phyloP scores from a whole-genome alignment of 23 tunicate genomes.

The Corella eumyota region DNA sequence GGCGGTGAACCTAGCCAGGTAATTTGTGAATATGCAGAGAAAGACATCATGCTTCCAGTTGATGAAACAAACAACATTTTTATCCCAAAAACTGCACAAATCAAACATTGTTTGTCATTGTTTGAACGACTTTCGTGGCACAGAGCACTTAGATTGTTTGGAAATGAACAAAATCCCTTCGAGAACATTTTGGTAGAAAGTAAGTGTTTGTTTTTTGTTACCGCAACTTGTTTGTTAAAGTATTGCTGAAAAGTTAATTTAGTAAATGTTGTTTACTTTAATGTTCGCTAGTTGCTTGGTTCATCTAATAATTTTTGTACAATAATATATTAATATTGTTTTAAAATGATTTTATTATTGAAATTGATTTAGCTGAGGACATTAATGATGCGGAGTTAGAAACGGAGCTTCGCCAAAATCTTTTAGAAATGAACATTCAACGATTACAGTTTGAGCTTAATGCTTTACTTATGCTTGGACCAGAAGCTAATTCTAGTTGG shows the following conservation, averaged over 20 bases:
- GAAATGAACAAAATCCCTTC: constrained; percentile 43
- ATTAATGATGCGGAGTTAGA: too few species aligned
- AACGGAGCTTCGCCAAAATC: too few species aligned
- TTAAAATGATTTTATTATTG: too few species aligned
- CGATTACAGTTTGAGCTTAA: constrained; percentile 21
- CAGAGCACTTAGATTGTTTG: constrained; percentile 26
- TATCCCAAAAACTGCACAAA: constrained; percentile 42
- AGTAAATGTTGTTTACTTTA: too few species aligned
- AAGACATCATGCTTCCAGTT: constrained; percentile 34
- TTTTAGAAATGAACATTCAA: constrained; percentile 7
- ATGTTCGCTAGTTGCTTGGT: too few species aligned
- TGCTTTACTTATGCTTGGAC: constrained; percentile 16
- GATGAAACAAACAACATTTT: constrained; percentile 20
- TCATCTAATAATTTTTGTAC: too few species aligned
- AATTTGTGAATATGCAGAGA: constrained; percentile 34
- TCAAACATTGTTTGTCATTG: constrained; percentile 32
- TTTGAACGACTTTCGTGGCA: constrained; percentile 68
- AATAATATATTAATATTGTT: too few species aligned
- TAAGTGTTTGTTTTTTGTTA: constrained; percentile 24
- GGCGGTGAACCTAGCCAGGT: constrained; percentile 5
- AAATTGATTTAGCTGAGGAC: too few species aligned
- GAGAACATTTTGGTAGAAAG: constrained; percentile 17
- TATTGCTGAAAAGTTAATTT: too few species aligned
- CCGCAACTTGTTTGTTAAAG: constrained; percentile 44
- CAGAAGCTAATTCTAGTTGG: constrained; percentile 11